Conservation (phyloP, 1,140 invertebrate species). For the Pseudomyrmex cubaensis region DNA sequence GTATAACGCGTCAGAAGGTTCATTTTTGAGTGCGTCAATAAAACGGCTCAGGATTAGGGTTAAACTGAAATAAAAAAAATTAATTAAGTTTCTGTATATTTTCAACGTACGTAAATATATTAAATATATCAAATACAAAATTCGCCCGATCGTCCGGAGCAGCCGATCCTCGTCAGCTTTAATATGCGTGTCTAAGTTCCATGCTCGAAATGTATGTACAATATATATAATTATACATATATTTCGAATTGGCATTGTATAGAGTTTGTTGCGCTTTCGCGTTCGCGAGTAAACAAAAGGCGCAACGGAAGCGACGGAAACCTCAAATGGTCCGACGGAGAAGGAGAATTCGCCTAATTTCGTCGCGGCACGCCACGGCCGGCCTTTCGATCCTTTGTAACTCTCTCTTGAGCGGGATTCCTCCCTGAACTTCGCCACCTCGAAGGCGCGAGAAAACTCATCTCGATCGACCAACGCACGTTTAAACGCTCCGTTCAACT, state of each 20-base stretch:
- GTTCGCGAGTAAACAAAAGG: slow-evolving; percentile 43
- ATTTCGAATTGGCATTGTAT: slow-evolving; percentile 23
- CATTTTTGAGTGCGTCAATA: too few species aligned
- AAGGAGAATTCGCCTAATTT: slow-evolving; percentile 58
- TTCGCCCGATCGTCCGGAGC: slow-evolving; percentile 1
- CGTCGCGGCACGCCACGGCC: slow-evolving; percentile 43
- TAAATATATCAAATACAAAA: neutral
- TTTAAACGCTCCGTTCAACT: neutral
- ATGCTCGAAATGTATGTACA: neutral
- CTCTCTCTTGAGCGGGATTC: slow-evolving; percentile 13
- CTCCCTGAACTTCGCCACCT: neutral
- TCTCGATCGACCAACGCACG: neutral
- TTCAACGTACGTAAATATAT: neutral
- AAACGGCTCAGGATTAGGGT: neutral
- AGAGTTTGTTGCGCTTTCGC: slow-evolving; percentile 60
- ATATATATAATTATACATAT: too few species aligned
- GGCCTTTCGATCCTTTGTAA: slow-evolving; percentile 49
- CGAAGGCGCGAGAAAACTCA: neutral
- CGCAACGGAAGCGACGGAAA: slow-evolving; percentile 43
- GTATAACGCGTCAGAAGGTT: too few species aligned
- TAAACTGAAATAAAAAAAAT: neutral
- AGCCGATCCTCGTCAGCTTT: neutral
- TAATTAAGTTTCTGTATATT: neutral
- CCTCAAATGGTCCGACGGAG: slow-evolving; percentile 47
- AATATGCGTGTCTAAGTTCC: slow-evolving; percentile 21